Conservation (phyloP, 2,797 vertebrate genomes). For the Rhabdophis nuchalis region DNA sequence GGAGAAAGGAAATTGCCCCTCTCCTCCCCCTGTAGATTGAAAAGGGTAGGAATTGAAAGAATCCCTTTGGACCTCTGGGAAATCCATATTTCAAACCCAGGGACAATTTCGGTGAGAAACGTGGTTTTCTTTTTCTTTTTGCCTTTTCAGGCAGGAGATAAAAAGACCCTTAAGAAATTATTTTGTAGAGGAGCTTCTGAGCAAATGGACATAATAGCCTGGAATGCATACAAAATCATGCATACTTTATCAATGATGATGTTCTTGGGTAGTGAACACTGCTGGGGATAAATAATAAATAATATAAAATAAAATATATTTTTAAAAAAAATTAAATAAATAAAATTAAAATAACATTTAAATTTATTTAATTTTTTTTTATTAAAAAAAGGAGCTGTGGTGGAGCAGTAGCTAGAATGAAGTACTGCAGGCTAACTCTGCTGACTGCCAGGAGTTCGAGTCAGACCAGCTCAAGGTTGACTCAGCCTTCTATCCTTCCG, state of each 20-base stretch:
- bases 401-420: background rate
- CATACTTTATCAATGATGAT: background rate
- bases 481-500: background rate
- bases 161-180: background rate
- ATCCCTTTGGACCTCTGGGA: background rate
- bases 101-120: background rate
- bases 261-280: background rate
- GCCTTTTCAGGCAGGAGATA: background rate
- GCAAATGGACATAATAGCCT: background rate
- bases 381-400: background rate
- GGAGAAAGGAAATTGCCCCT: background rate
- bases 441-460: background rate
- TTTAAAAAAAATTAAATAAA: background rate
- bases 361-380: background rate
- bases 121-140: background rate
- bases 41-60: background rate
- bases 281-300: background rate
- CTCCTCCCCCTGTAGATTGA: background rate
- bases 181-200: background rate
- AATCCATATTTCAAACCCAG: background rate
- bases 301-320: background rate
- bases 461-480: background rate
- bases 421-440: background rate
- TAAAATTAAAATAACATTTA: background rate
- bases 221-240: background rate